These are phyloP conservation scores for Microplitis deprimator DNA, from an alignment of 2,888 invertebrate species.

Conservation along the genomic window DNA sequence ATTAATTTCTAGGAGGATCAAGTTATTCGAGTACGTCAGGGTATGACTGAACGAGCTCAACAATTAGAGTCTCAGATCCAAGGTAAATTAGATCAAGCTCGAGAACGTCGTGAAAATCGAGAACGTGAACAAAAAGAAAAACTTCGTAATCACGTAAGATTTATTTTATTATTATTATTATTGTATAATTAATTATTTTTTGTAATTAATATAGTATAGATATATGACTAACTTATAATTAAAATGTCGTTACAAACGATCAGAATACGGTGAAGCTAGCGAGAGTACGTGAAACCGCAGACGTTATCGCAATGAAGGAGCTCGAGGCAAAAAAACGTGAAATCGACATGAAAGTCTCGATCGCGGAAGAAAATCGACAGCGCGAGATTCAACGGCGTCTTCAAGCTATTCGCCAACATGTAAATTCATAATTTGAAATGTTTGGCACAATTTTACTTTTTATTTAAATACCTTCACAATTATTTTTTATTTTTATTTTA, in stretches of 20 bases:
- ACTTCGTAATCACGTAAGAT: conserved; percentile 83
- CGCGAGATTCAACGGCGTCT: conserved; percentile 89
- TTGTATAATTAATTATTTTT: conserved; percentile 14
- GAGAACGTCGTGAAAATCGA: conserved; percentile 81
- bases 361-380: conserved; percentile 87
- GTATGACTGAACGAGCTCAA: conserved; percentile 79
- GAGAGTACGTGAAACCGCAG: conserved; percentile 78
- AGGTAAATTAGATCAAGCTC: conserved; percentile 79
- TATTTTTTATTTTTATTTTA: conserved; percentile 28
- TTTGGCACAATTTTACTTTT: conserved; percentile 19
- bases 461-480: not conserved
- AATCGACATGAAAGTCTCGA: conserved; percentile 80
- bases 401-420: conserved; percentile 88
- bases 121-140: conserved; percentile 86
- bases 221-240: conserved; percentile 6
- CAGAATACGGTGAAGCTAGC: conserved; percentile 79
- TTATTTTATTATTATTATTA: conserved; percentile 30
- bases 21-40: conserved; percentile 80
- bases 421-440: conserved; percentile 67
- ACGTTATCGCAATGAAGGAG: conserved; percentile 79
- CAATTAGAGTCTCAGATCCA: conserved; percentile 81
- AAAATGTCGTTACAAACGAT: conserved; percentile 44
- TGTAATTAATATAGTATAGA: conserved; percentile 25
- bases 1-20: conserved; percentile 78
- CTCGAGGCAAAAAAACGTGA: conserved; percentile 76